Evolutionary conservation across 2,888 invertebrate species (phyloP).

Genomic region (Cataglyphis altisquamis): DNA sequence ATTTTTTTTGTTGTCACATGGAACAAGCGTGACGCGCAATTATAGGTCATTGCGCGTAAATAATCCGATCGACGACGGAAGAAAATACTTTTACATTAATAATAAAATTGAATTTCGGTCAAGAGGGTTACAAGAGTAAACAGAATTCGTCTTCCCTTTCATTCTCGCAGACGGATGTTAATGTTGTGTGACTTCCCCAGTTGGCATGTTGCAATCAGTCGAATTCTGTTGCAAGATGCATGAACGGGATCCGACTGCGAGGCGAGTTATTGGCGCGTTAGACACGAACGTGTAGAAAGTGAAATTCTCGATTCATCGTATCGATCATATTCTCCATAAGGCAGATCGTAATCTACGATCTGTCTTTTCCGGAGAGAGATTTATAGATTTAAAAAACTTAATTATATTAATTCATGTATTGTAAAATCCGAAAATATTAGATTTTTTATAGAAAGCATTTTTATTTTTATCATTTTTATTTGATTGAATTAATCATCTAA

Average conservation of each 20-base stretch:
- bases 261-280: slow-evolving; percentile 12
- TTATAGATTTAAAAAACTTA: not conserved
- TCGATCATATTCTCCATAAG: slow-evolving; percentile 49
- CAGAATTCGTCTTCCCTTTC: not conserved
- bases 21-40: slow-evolving; percentile 8
- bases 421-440: not conserved
- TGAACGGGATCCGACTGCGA: slow-evolving; percentile 18
- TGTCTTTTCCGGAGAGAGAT: not conserved
- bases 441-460: not conserved
- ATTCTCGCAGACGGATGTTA: slow-evolving; percentile 25
- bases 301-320: slow-evolving; percentile 60
- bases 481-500: not conserved
- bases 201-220: slow-evolving; percentile 20
- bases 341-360: slow-evolving; percentile 25
- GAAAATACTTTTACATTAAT: slow-evolving; percentile 5
- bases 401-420: not conserved
- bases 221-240: slow-evolving; percentile 51
- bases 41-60: not conserved
- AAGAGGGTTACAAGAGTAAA: not conserved
- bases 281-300: slow-evolving; percentile 63
- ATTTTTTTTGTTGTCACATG: slow-evolving; percentile 33
- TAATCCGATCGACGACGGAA: slow-evolving; percentile 26
- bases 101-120: slow-evolving; percentile 1
- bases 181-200: slow-evolving; percentile 44
- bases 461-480: too few relatives aligned